Conservation (phyloP, 2,888 invertebrate species). For the Gortyna flavago region DNA sequence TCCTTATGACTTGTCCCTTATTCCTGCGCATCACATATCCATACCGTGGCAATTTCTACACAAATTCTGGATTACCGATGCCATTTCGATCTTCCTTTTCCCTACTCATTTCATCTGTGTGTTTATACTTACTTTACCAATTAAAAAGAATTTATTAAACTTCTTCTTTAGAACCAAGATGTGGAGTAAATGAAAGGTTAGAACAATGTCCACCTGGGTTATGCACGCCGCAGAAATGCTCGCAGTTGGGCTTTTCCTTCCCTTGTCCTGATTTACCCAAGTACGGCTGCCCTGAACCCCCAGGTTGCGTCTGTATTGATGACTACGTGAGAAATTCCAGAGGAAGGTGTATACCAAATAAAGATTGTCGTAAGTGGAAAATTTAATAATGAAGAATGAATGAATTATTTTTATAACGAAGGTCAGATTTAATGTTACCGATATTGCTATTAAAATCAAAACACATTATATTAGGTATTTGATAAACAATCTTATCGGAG, state of each 20-base stretch:
- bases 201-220: conserved; percentile 50
- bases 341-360: conserved; percentile 39
- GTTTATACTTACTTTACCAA: not conserved
- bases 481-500: not conserved
- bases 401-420: too few species aligned
- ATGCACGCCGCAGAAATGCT: conserved; percentile 55
- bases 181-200: conserved; percentile 50
- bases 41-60: too few species aligned
- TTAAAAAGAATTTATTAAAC: not conserved
- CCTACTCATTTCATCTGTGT: not conserved
- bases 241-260: conserved; percentile 45
- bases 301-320: conserved; percentile 36
- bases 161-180: conserved; percentile 34
- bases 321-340: conserved; percentile 32
- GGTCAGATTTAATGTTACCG: not conserved
- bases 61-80: not conserved
- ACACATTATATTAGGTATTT: not conserved
- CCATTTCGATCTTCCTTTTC: not conserved
- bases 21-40: not conserved
- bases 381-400: too few species aligned
- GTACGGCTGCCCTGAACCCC: conserved; percentile 28
- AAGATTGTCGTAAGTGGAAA: conserved; percentile 36
- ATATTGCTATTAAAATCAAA: not conserved
- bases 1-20: not conserved
- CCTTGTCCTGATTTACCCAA: conserved; percentile 41